Conservation (phyloP, 2,113 vertebrate species). For the Crotalus horridus region DNA sequence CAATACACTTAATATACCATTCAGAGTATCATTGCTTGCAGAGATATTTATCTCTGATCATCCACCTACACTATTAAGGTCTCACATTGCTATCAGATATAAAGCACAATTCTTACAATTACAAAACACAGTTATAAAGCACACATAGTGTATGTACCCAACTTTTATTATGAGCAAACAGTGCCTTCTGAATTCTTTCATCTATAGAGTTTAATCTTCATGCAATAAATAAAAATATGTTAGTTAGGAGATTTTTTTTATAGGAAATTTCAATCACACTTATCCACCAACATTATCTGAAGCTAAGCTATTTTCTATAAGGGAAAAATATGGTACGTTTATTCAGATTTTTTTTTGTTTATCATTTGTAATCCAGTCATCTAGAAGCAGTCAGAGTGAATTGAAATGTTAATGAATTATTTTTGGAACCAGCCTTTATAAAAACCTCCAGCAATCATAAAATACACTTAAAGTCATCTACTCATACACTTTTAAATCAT, state of each 20-base stretch:
- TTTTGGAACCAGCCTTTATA: conserved; percentile 17
- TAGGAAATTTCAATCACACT: conserved; percentile 24
- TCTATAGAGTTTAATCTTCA: conserved; percentile 30
- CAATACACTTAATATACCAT: conserved; percentile 29
- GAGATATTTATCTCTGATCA: conserved; percentile 27
- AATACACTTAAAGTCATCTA: neutral
- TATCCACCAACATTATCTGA: neutral
- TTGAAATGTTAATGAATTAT: conserved; percentile 14
- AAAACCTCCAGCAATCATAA: neutral
- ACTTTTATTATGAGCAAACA: conserved; percentile 8
- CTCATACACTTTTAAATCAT: neutral
- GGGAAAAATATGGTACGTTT: conserved; percentile 1
- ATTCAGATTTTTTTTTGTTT: conserved; percentile 5
- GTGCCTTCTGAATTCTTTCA: conserved; percentile 23
- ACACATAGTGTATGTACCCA: neutral
- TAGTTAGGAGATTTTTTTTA: conserved; percentile 8
- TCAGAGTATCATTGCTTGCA: conserved; percentile 29
- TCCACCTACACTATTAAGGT: neutral
- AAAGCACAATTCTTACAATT: conserved; percentile 45
- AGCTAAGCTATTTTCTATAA: neutral
- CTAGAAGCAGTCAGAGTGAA: neutral
- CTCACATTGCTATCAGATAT: conserved; percentile 17
- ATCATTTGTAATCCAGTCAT: conserved; percentile 21
- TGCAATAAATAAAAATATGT: conserved; percentile 34
- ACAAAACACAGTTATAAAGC: conserved; percentile 9